phyloP scores from a whole-genome alignment of 2,888 invertebrate genomes.

The Gastrophysa polygoni region DNA sequence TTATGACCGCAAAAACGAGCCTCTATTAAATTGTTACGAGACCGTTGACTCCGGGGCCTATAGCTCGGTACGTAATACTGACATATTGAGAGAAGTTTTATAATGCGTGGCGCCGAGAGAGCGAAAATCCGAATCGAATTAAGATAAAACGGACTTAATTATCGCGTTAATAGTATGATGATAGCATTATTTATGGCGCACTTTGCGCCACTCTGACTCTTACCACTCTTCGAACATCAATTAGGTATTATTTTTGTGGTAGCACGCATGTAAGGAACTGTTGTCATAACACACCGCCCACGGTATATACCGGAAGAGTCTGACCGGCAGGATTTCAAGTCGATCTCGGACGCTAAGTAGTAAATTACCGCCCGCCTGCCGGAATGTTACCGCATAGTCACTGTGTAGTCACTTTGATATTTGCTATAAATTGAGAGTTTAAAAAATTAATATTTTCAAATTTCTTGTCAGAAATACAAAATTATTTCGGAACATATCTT shows the following conservation, averaged over 20 bases:
- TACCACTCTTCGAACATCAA: constrained; percentile 23
- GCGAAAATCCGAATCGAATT: constrained; percentile 48
- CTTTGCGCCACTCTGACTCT: constrained; percentile 20
- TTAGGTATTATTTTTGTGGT: background rate
- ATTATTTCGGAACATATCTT: too few species aligned
- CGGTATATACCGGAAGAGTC: too few species aligned
- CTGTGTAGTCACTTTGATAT: too few species aligned
- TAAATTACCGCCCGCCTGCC: too few species aligned
- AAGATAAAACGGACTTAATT: constrained; percentile 49
- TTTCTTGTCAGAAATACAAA: too few species aligned
- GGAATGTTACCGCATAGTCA: too few species aligned
- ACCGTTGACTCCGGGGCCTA: constrained; percentile 48
- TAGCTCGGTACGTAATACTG: constrained; percentile 46
- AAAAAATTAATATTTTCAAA: too few species aligned
- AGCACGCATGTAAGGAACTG: background rate
- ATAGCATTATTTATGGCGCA: constrained; percentile 46
- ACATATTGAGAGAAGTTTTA: constrained; percentile 49
- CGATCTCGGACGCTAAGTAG: too few species aligned
- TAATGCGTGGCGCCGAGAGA: constrained; percentile 46
- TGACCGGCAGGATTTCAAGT: too few species aligned
- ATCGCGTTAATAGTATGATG: constrained; percentile 46
- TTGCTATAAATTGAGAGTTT: too few species aligned
- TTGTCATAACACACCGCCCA: constrained; percentile 6
- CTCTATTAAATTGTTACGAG: constrained; percentile 44
- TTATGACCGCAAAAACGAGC: constrained; percentile 20